phyloP scores from a whole-genome alignment of 2,888 invertebrate genomes.

The Phorcus lineatus region DNA sequence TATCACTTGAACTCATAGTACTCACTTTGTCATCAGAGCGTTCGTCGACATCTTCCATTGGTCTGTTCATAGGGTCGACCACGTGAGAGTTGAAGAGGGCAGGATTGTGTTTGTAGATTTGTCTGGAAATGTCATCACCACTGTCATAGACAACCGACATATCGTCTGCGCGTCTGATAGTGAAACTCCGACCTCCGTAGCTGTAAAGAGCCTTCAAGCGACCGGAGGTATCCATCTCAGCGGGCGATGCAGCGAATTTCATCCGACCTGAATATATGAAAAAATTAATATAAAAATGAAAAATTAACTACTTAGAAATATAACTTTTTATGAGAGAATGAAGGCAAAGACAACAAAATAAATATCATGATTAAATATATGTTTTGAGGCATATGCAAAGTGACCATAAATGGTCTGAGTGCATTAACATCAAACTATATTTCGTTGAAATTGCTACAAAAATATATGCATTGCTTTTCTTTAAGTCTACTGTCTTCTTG shows the following conservation, averaged over 20 bases:
- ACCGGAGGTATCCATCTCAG: slow-evolving; percentile 41
- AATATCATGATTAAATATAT: too few relatives aligned
- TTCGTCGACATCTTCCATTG: slow-evolving; percentile 38
- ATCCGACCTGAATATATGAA: slow-evolving; percentile 44
- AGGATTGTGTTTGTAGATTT: slow-evolving; percentile 33
- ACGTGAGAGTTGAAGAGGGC: slow-evolving; percentile 50
- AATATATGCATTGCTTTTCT: too few relatives aligned
- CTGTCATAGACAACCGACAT: slow-evolving; percentile 53
- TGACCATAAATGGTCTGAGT: too few relatives aligned
- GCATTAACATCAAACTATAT: too few relatives aligned
- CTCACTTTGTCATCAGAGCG: slow-evolving; percentile 58
- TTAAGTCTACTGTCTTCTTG: too few relatives aligned
- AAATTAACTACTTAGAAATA: too few relatives aligned
- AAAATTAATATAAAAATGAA: too few relatives aligned
- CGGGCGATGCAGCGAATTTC: slow-evolving; percentile 39
- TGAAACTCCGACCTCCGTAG: slow-evolving; percentile 55
- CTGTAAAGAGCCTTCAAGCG: slow-evolving; percentile 46
- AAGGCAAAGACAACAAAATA: too few relatives aligned
- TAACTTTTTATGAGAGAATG: too few relatives aligned
- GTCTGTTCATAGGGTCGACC: background rate
- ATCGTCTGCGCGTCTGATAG: slow-evolving; percentile 43
- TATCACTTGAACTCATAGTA: too few relatives aligned
- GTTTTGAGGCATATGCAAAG: too few relatives aligned
- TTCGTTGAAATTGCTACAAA: too few relatives aligned
- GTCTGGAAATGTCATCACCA: slow-evolving; percentile 41